These are phyloP conservation scores for Stictocephala bisonia DNA, from an alignment of 2,888 invertebrate species.

Conservation along the genomic window DNA sequence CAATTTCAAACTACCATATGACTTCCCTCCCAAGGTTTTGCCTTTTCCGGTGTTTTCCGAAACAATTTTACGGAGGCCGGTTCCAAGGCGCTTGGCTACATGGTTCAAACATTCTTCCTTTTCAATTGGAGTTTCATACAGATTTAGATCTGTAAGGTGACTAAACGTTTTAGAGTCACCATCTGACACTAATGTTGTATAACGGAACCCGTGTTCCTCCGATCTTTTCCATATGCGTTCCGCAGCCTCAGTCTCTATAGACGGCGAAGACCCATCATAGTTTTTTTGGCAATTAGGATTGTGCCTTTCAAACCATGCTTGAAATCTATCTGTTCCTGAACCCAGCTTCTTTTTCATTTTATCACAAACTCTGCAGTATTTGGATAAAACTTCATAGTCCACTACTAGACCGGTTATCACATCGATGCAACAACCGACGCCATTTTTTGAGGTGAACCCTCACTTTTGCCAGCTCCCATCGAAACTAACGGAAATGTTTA, in stretches of 20 bases:
- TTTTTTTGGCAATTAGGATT: constrained; percentile 49
- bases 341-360: constrained; percentile 45
- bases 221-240: constrained; percentile 45
- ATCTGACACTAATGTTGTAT: constrained; percentile 45
- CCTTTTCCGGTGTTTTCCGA: constrained; percentile 18
- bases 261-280: constrained; percentile 50
- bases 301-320: constrained; percentile 52
- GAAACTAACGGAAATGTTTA: constrained; percentile 30
- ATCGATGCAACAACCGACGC: constrained; percentile 50
- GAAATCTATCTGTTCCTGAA: constrained; percentile 48
- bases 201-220: constrained; percentile 28
- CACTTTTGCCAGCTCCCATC: constrained; percentile 33
- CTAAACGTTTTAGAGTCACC: constrained; percentile 45
- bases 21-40: constrained; percentile 18
- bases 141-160: constrained; percentile 31
- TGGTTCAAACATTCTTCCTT: constrained; percentile 46
- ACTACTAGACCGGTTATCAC: constrained; percentile 53
- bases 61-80: constrained; percentile 43
- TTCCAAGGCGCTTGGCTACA: constrained; percentile 45
- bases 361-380: constrained; percentile 46
- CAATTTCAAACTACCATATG: constrained; percentile 26
- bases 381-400: constrained; percentile 49
- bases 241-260: constrained; percentile 51
- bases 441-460: constrained; percentile 50
- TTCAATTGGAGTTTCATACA: constrained; percentile 37